Percentiles rank a stretch among this genome's conserved stretches.
Conservation (phyloP, 2,113 vertebrate genomes). For the Ramphastos sulfuratus region DNA sequence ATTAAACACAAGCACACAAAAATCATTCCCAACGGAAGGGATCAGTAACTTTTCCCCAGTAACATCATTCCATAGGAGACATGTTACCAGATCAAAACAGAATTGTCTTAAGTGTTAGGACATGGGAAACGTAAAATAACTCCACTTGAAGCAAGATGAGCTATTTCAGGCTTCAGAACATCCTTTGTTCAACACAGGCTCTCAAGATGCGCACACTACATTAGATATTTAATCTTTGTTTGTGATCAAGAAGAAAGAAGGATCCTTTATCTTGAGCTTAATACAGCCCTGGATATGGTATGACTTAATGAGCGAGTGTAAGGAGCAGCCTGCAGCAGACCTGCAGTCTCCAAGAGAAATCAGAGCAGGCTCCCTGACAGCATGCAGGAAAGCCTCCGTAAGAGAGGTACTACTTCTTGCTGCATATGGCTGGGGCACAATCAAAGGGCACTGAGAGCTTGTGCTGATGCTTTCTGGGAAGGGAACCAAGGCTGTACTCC, state of each 20-base stretch:
- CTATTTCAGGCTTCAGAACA: neutral
- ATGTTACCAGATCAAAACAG: neutral
- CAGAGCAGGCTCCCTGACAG: neutral
- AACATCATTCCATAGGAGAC: neutral
- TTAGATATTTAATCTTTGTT: neutral
- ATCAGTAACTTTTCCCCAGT: neutral
- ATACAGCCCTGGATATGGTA: neutral
- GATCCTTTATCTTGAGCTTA: neutral
- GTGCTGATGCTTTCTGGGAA: neutral
- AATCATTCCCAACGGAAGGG: neutral
- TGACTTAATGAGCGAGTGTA: neutral
- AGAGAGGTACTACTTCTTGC: neutral
- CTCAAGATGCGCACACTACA: neutral
- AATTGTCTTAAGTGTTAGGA: neutral
- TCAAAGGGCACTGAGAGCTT: neutral
- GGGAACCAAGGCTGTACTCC: neutral
- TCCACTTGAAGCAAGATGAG: neutral
- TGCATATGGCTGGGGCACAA: neutral
- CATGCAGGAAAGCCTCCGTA: neutral
- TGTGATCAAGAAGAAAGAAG: neutral
- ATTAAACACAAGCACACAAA: neutral
- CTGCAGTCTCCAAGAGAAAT: neutral
- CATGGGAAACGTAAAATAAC: neutral
- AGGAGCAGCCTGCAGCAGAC: neutral
- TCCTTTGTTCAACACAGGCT: neutral